These are phyloP conservation scores for Drosophila bipectinata DNA, from an alignment of 1,140 invertebrate species.

Conservation along the genomic window DNA sequence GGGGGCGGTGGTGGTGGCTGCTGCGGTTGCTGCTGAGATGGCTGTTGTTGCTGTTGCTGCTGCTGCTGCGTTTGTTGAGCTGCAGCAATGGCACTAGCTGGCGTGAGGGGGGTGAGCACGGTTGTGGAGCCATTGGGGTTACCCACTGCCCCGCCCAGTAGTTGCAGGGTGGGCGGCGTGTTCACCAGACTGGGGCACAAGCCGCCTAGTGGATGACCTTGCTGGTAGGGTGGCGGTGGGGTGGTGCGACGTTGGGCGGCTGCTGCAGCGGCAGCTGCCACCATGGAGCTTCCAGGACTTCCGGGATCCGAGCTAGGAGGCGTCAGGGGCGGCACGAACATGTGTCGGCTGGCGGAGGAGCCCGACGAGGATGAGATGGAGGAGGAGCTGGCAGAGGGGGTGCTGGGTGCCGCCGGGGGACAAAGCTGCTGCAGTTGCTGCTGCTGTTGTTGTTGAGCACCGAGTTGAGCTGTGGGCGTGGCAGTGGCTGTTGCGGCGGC, in stretches of 20 bases:
- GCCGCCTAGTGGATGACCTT: constrained; percentile 63
- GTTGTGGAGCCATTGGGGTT: constrained; percentile 39
- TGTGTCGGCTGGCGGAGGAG: constrained; percentile 84
- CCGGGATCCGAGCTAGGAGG: constrained; percentile 93
- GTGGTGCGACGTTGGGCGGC: constrained; percentile 83
- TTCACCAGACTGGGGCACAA: constrained; percentile 64
- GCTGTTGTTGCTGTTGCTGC: constrained; percentile 26
- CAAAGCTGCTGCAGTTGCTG: constrained; percentile 72
- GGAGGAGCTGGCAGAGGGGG: constrained; percentile 66
- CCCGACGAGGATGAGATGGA: constrained; percentile 63
- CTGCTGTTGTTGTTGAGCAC: constrained; percentile 69
- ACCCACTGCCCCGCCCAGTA: constrained; percentile 46
- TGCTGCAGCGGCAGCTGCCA: constrained; percentile 83
- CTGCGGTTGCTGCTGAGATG: constrained; percentile 32
- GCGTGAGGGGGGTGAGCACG: constrained; percentile 68
- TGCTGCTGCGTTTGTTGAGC: constrained; percentile 26
- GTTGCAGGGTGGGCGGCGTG: constrained; percentile 51
- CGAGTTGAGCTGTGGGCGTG: constrained; percentile 77
- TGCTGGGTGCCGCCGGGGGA: constrained; percentile 74
- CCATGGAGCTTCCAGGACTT: constrained; percentile 87
- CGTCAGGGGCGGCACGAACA: constrained; percentile 91
- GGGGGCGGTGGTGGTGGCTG: constrained; percentile 70
- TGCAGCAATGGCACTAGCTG: constrained; percentile 44
- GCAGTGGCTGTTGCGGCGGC: constrained; percentile 60
- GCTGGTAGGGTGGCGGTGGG: constrained; percentile 84